Base-by-base conservation (phyloP, 1,140 invertebrate genomes). In the Drosophila cardini region DNA sequence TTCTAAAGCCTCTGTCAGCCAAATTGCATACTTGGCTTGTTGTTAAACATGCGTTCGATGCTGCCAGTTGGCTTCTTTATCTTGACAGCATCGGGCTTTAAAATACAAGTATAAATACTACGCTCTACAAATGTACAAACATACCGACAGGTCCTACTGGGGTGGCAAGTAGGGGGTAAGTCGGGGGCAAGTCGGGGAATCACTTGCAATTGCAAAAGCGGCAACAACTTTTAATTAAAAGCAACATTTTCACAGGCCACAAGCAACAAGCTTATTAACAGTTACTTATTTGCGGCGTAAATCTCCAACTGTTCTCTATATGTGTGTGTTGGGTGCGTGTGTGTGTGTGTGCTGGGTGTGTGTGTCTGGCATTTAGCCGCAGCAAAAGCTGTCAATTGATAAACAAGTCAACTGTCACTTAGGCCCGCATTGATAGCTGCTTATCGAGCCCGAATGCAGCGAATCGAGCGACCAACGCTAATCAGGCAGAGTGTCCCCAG, bases 341-440 rank as follows among this genome's bases (percentile, higher is more conserved):
- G 9, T 57, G 34, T 64, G 9, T 53, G 1, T 70, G 16, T 53
- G 26, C 42, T 48, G 42, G 26, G 30, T 57, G 18, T 67, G 42
- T 53, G 4, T 50, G 52, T 15, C 45, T 75, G 58, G n/a, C 58
- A 69, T 73, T 73, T 74, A 69, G 57, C 62, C 56, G 56, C 65
- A 61, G 76, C 72, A 50, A 68, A 68, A 83, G 60, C 85, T 89
- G 84, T 90, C 84, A 89, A 90, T 90, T 89, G 84, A 89, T 89
- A 89, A 89, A 89, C 84, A 90, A 89, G 84, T 89, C 84, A 89
- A 90, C 85, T 89, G 84, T 89, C 84, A 89, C 84, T 89, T 89
- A 90, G 85, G 73, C 80, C 69, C 73, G 60, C 70, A 83, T 80
- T 89, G 84, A 89, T 89, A 89, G 84, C 85, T 55, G 53, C 73